These are phyloP conservation scores for Clarias magur DNA, from an alignment of 2,113 vertebrate species.

Conservation along the genomic window DNA sequence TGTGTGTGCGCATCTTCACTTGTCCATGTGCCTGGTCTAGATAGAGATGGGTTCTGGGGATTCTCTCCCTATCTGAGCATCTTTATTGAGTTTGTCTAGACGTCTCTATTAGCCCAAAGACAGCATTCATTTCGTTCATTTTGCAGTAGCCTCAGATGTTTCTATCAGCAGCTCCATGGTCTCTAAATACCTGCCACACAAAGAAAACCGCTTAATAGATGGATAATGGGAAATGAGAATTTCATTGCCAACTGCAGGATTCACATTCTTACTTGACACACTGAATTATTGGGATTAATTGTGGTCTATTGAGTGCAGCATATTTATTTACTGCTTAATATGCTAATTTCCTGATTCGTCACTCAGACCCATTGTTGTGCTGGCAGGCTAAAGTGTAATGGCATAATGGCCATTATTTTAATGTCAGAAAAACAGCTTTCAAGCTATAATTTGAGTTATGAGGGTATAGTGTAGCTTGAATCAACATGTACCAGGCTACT, in stretches of 20 bases:
- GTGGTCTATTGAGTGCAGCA: conserved; percentile 61
- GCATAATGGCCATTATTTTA: neutral
- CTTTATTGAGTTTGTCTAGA: conserved; percentile 76
- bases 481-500: neutral
- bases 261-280: conserved; percentile 59
- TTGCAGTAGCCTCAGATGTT: conserved; percentile 29
- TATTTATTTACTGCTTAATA: conserved; percentile 63
- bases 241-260: conserved; percentile 57
- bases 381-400: neutral
- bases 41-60: conserved; percentile 57
- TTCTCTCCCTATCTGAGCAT: conserved; percentile 68
- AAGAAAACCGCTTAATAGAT: conserved; percentile 52
- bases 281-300: conserved; percentile 67
- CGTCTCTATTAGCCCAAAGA: conserved; percentile 67
- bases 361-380: conserved; percentile 10
- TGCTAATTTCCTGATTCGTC: conserved; percentile 22
- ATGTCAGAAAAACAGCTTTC: conserved; percentile 5
- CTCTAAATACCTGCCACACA: conserved; percentile 50
- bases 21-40: conserved; percentile 54
- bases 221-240: conserved; percentile 61
- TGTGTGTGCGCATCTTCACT: conserved; percentile 11
- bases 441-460: neutral
- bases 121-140: conserved; percentile 44
- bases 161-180: conserved; percentile 44
- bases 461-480: neutral